A percentile compares a stretch with the other conserved stretches of the same genome.
Conservation (phyloP, 2,888 invertebrate genomes). For the Mimumesa dahlbomi region DNA sequence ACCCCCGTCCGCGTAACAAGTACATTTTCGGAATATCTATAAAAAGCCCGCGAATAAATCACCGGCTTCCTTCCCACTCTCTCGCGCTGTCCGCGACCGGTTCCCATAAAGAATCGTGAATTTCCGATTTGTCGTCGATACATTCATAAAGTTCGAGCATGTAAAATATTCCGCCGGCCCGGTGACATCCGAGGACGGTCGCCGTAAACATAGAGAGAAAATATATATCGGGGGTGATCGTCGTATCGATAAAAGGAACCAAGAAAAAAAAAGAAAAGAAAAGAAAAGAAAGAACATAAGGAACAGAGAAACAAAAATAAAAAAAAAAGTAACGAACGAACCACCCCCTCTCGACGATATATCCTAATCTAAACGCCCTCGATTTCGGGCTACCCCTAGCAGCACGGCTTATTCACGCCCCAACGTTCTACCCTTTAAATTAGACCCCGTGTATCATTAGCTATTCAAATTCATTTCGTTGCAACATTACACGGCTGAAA, state of each 20-base stretch:
- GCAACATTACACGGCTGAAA: constrained; percentile 39
- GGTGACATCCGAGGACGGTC: constrained; percentile 14
- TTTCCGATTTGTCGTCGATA: not conserved
- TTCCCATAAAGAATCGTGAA: not conserved
- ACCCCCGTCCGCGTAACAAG: not conserved
- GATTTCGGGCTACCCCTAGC: not conserved
- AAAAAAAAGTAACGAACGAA: constrained; percentile 9
- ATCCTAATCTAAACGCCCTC: constrained; percentile 31
- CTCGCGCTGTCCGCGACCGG: not conserved
- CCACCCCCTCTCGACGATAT: constrained; percentile 13
- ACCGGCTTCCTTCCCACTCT: too few relatives aligned
- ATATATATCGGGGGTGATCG: constrained; percentile 12
- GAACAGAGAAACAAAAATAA: too few relatives aligned
- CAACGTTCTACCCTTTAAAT: constrained; percentile 27
- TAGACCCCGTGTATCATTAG: constrained; percentile 44
- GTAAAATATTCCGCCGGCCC: not conserved
- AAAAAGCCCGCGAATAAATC: too few relatives aligned
- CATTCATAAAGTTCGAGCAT: not conserved
- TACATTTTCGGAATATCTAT: too few relatives aligned
- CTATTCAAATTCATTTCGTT: constrained; percentile 57
- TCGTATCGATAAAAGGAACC: constrained; percentile 22
- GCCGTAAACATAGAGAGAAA: constrained; percentile 1
- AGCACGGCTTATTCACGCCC: constrained; percentile 13
- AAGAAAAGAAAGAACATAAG: too few relatives aligned
- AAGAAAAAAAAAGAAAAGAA: too few relatives aligned